Percentiles rank a stretch among this genome's conserved stretches.
Conservation (phyloP, 2,113 vertebrate species). For the Benthochromis sp. region DNA sequence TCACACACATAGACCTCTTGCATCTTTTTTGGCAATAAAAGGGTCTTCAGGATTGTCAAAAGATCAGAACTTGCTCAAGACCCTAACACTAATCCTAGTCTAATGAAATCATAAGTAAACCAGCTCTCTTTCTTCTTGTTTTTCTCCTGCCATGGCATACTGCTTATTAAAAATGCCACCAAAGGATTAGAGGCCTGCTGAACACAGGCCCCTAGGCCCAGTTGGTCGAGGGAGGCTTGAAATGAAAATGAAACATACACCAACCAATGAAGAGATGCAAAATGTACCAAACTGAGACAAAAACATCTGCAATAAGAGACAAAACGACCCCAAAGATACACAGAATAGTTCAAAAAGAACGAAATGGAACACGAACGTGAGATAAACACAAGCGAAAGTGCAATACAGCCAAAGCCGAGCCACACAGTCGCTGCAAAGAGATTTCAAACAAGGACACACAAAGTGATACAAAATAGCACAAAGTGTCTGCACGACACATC, state of each 20-base stretch:
- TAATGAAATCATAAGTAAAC: neutral
- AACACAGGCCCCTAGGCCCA: neutral
- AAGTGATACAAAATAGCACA: neutral
- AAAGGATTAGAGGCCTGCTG: neutral
- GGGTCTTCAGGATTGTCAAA: neutral
- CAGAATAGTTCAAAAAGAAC: neutral
- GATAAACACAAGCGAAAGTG: neutral
- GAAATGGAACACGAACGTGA: neutral
- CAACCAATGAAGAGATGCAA: neutral
- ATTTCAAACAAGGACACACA: neutral
- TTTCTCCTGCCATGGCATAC: neutral
- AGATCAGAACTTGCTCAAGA: neutral
- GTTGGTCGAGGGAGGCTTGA: neutral
- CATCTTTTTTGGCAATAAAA: neutral
- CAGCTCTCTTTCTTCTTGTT: neutral
- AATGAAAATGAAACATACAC: neutral
- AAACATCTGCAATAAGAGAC: neutral
- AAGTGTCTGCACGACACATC: neutral
- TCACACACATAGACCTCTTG: neutral
- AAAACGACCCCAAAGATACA: neutral
- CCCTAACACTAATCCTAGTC: neutral
- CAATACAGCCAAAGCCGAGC: neutral
- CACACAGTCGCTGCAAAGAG: neutral
- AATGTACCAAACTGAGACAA: neutral
- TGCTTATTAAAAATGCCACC: neutral